Evolutionary conservation across 2,888 invertebrate species (phyloP), one percentile per base, ranked within the genome.

Genomic region (Trachelus iudaicus): DNA sequence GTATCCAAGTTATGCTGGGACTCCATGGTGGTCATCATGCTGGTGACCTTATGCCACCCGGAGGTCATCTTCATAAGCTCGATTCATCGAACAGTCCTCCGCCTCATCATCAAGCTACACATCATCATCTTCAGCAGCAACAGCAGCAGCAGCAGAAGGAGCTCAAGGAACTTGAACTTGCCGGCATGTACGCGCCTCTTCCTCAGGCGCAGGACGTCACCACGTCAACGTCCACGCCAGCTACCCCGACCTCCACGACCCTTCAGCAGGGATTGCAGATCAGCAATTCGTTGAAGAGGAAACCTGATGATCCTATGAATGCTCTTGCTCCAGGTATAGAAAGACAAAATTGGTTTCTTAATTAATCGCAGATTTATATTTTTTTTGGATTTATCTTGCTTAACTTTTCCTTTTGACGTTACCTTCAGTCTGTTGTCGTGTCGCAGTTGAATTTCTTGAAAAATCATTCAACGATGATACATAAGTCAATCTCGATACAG

Each of bases 1-100:
- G 94, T 84, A 94, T 95, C 83, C 95, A 95, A 90, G 94, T 95
- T 81, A 95, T 95, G 95, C 90, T 95, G 77, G 95, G 95, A 23
- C 91, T 94, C 79, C 93, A 93, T 80, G 92, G 93, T 73, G 92
- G 92, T 37, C 91, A 89, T 81, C 92, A 91, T 76, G 92, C 92
- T 78, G 80, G 85, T 71, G 81, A 86, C 78, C 89, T 91, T 73
- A 83, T 92, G 56, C 87, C 91, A 85, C 90, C 90, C 12, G 85
- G 89, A 6, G 73, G 40, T 31, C 90, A 91, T 75, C 87, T 91
- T 9, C 91, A 91, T 75, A 93, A 92, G 78, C 87, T 93, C 85
- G 93, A 92, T 73, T 91, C 92, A 0, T 91, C 92, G 2, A 88
- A 92, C 80, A 92, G 92, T 78, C 92, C 92, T 12, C 92, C 93